Evolutionary conservation across 2,888 invertebrate genomes (phyloP).

Genomic region (Dinocampus coccinellae): DNA sequence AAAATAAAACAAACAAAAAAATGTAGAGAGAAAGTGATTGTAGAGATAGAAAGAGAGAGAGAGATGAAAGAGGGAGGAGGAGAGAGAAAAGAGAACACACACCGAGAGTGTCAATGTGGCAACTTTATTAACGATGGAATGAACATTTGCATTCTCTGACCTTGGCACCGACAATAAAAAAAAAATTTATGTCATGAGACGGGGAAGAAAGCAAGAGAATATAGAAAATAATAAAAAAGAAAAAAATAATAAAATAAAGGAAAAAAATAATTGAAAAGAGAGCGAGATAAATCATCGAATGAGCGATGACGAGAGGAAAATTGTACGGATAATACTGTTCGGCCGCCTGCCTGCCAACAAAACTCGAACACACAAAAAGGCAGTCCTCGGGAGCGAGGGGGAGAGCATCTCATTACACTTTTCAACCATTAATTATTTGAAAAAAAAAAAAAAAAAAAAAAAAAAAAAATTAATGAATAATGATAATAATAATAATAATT

Average conservation of each 20-base stretch:
- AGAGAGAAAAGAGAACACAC: neutral
- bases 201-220: conserved; percentile 28
- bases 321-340: conserved; percentile 49
- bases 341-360: conserved; percentile 35
- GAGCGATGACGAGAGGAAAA: conserved; percentile 42
- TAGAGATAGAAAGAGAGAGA: conserved; percentile 7
- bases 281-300: conserved; percentile 29
- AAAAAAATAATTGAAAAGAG: conserved; percentile 26
- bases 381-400: conserved; percentile 27
- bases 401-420: neutral
- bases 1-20: neutral
- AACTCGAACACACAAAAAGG: conserved; percentile 24
- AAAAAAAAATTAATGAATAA: too few species aligned
- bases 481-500: too few species aligned
- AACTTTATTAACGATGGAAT: conserved; percentile 24
- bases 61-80: conserved; percentile 10
- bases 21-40: neutral
- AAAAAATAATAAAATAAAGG: neutral
- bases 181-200: conserved; percentile 13
- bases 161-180: conserved; percentile 31
- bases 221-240: neutral
- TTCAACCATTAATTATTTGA: neutral
- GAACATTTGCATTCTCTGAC: conserved; percentile 33
- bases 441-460: conserved; percentile 16
- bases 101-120: conserved; percentile 6